phyloP scores from a whole-genome alignment of 1,140 invertebrate species.

The Centruroides vittatus region DNA sequence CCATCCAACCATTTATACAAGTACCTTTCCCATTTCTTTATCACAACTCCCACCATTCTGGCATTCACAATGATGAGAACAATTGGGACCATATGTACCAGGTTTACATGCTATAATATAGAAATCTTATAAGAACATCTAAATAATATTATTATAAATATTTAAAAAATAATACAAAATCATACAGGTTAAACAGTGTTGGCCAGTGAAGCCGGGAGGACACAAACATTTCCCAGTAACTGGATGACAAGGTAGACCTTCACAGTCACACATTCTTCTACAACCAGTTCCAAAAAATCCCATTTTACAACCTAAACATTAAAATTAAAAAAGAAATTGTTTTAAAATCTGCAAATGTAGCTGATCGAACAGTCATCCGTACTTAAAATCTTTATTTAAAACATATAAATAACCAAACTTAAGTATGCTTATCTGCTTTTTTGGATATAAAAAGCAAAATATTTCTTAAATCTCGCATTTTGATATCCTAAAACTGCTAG shows the following conservation, averaged over 20 bases:
- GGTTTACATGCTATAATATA: constrained; percentile 41
- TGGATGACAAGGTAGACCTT: constrained; percentile 54
- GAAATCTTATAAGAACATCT: background rate
- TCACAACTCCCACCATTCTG: constrained; percentile 81
- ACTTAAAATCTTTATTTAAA: too few relatives aligned
- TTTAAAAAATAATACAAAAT: background rate
- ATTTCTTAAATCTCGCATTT: too few relatives aligned
- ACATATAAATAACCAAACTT: too few relatives aligned
- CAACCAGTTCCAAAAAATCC: constrained; percentile 35
- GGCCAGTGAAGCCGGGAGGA: constrained; percentile 64
- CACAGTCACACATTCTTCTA: constrained; percentile 55
- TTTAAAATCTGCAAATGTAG: too few relatives aligned
- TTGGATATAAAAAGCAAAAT: too few relatives aligned
- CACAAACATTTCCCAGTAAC: constrained; percentile 74
- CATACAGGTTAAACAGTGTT: constrained; percentile 49
- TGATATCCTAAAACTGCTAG: too few relatives aligned
- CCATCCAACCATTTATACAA: constrained; percentile 9
- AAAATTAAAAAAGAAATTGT: background rate
- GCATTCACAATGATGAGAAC: constrained; percentile 71
- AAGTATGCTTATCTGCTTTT: too few relatives aligned
- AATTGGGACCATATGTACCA: constrained; percentile 59
- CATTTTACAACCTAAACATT: constrained; percentile 11
- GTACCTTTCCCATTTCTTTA: constrained; percentile 49
- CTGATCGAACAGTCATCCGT: too few relatives aligned
- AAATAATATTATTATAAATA: constrained; percentile 26